Conservation (phyloP, 2,888 invertebrate species). For the Tipula confusa region DNA sequence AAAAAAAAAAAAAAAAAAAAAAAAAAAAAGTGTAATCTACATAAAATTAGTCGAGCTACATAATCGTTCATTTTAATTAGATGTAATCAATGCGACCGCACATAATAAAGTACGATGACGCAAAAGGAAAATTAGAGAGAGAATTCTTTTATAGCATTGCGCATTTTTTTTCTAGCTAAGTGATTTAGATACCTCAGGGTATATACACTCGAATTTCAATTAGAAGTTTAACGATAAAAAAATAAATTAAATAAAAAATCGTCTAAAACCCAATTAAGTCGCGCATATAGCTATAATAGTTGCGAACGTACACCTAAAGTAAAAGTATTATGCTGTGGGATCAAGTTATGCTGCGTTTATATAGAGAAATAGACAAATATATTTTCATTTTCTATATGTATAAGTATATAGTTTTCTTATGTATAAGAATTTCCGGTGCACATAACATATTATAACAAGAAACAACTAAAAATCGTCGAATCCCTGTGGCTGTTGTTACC, state of each 20-base stretch:
- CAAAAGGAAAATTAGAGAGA: too few species aligned
- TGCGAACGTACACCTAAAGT: not conserved
- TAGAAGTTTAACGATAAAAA: not conserved
- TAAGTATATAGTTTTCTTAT: too few species aligned
- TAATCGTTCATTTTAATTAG: not conserved
- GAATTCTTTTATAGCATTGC: too few species aligned
- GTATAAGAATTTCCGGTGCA: too few species aligned
- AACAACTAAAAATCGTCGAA: too few species aligned
- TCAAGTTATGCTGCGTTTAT: not conserved
- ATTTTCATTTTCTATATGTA: too few species aligned
- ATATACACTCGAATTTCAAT: not conserved
- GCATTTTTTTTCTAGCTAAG: not conserved
- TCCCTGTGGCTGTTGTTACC: too few species aligned
- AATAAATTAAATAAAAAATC: not conserved
- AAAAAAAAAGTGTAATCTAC: too few species aligned
- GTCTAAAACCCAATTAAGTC: not conserved
- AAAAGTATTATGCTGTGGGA: not conserved
- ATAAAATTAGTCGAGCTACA: not conserved
- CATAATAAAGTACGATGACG: not conserved
- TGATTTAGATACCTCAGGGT: not conserved
- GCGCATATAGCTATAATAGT: not conserved
- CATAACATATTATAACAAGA: too few species aligned
- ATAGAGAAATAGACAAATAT: too few species aligned
- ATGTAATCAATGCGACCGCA: not conserved
- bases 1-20: too few species aligned